Evolutionary conservation across 2,113 vertebrate species (phyloP).

Genomic region (Rhinolophus ferrumequinum): DNA sequence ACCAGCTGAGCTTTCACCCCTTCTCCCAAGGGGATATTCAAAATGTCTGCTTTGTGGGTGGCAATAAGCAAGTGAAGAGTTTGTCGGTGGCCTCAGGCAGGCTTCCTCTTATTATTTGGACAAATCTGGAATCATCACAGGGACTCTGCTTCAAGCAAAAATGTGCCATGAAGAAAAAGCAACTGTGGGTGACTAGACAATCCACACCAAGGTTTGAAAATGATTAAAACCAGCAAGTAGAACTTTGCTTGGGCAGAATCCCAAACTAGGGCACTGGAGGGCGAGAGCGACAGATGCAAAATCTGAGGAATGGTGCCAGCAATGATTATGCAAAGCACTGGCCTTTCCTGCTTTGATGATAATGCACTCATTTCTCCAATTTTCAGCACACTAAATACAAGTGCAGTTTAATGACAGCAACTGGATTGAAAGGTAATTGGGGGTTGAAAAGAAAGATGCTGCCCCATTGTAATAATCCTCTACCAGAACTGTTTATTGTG

Average conservation of each 20-base stretch:
- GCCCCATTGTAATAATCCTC: slow-evolving; percentile 61
- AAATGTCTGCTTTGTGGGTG: background rate
- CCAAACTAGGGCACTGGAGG: slow-evolving; percentile 12
- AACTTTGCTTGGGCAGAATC: slow-evolving; percentile 10
- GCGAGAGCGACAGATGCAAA: background rate
- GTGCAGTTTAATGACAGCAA: background rate
- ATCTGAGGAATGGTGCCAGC: background rate
- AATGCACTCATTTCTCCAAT: slow-evolving; percentile 13
- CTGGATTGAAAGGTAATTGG: slow-evolving; percentile 49
- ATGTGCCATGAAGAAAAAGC: background rate
- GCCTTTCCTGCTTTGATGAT: slow-evolving; percentile 12
- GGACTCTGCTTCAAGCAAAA: background rate
- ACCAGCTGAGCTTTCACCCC: background rate
- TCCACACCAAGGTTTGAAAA: background rate
- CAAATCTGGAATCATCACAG: background rate
- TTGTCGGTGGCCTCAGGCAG: background rate
- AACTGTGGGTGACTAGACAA: background rate
- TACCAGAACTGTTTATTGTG: slow-evolving; percentile 16
- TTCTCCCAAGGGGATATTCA: background rate
- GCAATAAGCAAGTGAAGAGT: background rate
- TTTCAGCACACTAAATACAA: background rate
- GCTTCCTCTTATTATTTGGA: background rate
- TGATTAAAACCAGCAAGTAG: slow-evolving; percentile 16
- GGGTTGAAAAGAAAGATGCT: slow-evolving; percentile 42
- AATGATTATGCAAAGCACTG: slow-evolving; percentile 11